These are phyloP conservation scores for Diadema setosum DNA, from an alignment of 35 echinoderm and acorn worm species.

Conservation along the genomic window DNA sequence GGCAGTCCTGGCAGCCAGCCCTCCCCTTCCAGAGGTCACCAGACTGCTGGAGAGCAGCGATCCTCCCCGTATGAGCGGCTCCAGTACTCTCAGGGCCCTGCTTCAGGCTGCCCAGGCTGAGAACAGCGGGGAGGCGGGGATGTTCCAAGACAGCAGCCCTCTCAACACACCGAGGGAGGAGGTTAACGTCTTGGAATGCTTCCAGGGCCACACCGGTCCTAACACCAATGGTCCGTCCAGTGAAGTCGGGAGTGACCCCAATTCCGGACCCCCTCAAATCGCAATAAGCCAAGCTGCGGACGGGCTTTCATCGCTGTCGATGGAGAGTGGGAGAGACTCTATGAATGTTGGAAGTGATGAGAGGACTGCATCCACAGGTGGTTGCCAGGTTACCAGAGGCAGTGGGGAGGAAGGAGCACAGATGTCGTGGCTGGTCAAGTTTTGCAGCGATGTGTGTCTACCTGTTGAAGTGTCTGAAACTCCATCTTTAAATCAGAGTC, in stretches of 20 bases:
- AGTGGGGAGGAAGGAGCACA: not conserved
- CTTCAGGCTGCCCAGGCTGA: not conserved
- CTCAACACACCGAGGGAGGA: not conserved
- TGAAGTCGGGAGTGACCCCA: not conserved
- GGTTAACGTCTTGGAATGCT: too few relatives aligned
- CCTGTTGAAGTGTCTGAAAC: not conserved
- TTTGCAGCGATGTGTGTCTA: constrained; percentile 39
- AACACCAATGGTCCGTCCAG: too few relatives aligned
- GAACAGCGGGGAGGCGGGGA: not conserved
- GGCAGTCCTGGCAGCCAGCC: constrained; percentile 44
- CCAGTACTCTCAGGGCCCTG: constrained; percentile 15
- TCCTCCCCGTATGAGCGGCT: constrained; percentile 10
- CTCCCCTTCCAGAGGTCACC: constrained; percentile 60
- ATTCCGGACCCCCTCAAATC: not conserved
- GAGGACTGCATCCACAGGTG: not conserved
- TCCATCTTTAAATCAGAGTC: not conserved
- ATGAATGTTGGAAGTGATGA: not conserved
- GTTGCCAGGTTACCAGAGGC: too few relatives aligned
- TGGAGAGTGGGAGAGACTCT: too few relatives aligned
- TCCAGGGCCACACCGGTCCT: too few relatives aligned
- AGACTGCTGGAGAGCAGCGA: constrained; percentile 39
- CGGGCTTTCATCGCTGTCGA: not conserved
- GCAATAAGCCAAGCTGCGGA: not conserved
- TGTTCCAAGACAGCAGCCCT: not conserved
- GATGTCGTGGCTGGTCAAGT: constrained; percentile 67